Evolutionary conservation across 2,888 invertebrate species (phyloP).

Genomic region (Aphidius colemani): DNA sequence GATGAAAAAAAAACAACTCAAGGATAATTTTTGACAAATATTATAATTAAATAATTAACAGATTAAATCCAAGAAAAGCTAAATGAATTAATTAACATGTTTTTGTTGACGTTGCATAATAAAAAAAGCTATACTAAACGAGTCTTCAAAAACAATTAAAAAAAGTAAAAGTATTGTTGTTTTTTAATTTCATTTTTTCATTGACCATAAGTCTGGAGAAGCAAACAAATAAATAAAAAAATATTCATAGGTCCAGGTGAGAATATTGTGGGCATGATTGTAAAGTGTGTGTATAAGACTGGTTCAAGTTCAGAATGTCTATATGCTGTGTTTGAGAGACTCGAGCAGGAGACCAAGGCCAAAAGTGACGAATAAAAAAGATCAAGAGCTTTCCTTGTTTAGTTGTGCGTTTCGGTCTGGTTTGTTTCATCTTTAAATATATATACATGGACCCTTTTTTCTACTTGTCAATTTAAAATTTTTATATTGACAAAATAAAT

Average conservation of each 20-base stretch:
- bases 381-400: slow-evolving; percentile 49
- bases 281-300: slow-evolving; percentile 38
- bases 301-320: slow-evolving; percentile 54
- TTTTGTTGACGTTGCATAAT: too few species aligned
- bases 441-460: too few species aligned
- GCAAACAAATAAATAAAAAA: slow-evolving; percentile 9
- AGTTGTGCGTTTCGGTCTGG: too few species aligned
- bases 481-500: too few species aligned
- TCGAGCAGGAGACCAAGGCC: slow-evolving; percentile 49
- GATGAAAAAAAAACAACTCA: too few species aligned
- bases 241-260: slow-evolving; percentile 26
- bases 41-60: too few species aligned
- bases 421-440: too few species aligned
- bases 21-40: too few species aligned
- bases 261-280: slow-evolving; percentile 19
- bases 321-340: slow-evolving; percentile 37
- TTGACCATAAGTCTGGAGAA: background rate
- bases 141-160: too few species aligned
- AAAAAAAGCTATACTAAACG: too few species aligned
- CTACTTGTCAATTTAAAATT: too few species aligned
- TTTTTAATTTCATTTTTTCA: background rate
- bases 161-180: too few species aligned
- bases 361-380: slow-evolving; percentile 10
- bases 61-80: background rate
- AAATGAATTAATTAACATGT: background rate